Conservation (phyloP, 2,888 invertebrate genomes). For the Mystacides longicornis region DNA sequence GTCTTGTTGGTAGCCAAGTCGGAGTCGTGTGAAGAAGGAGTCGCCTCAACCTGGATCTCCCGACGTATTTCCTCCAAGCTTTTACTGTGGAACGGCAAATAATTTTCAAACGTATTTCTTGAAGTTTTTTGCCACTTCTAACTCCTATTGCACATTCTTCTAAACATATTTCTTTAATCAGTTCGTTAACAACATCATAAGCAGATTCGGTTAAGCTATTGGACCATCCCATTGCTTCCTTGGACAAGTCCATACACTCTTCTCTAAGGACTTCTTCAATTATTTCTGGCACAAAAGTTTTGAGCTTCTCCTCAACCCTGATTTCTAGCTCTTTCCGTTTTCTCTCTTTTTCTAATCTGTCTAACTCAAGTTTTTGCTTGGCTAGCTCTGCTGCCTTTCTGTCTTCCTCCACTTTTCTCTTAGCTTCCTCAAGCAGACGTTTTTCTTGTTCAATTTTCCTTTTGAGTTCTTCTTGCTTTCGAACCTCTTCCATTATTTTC, state of each 20-base stretch:
- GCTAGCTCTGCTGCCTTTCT: constrained; percentile 26
- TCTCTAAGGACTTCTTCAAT: constrained; percentile 35
- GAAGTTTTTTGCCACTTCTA: constrained; percentile 35
- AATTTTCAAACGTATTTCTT: constrained; percentile 39
- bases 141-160: constrained; percentile 39
- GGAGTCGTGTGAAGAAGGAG: constrained; percentile 41
- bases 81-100: constrained; percentile 28
- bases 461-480: constrained; percentile 26
- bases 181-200: constrained; percentile 32
- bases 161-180: constrained; percentile 34
- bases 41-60: constrained; percentile 37
- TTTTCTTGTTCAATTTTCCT: constrained; percentile 37
- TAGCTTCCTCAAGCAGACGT: constrained; percentile 34
- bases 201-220: constrained; percentile 28
- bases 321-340: constrained; percentile 29
- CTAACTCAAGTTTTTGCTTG: constrained; percentile 31
- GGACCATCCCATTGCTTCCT: constrained; percentile 36
- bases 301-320: constrained; percentile 37
- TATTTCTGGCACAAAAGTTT: constrained; percentile 35
- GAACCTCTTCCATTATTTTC: constrained; percentile 26
- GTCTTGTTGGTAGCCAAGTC: constrained; percentile 36
- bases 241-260: constrained; percentile 32
- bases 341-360: constrained; percentile 31
- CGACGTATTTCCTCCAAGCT: constrained; percentile 37
- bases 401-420: constrained; percentile 28